These are phyloP conservation scores for Apodemus agrarius DNA, from an alignment of 2,797 vertebrate species.

Conservation along the genomic window DNA sequence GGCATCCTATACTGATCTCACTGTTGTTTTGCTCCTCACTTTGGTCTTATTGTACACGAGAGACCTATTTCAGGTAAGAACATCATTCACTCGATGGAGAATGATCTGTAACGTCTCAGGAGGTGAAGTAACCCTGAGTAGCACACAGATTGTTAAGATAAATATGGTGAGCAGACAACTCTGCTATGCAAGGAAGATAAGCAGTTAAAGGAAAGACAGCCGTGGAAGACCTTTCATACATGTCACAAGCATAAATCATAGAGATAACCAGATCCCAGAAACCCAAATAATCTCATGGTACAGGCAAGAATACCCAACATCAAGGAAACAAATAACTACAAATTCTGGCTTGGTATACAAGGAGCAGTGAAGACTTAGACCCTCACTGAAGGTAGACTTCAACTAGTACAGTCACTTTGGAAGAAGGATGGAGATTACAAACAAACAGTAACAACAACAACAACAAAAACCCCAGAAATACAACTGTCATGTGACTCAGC, in stretches of 20 bases:
- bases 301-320: neutral
- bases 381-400: neutral
- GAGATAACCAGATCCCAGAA: neutral
- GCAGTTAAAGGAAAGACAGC: neutral
- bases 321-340: neutral
- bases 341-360: neutral
- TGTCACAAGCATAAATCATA: neutral
- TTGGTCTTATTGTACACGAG: neutral
- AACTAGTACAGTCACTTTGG: neutral
- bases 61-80: too few species aligned
- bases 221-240: neutral
- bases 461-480: neutral
- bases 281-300: neutral
- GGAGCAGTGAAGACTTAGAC: neutral
- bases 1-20: neutral
- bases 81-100: too few species aligned
- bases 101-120: neutral
- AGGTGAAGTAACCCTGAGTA: too few species aligned
- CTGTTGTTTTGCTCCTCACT: neutral
- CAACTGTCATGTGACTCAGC: neutral
- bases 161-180: neutral
- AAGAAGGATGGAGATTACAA: neutral
- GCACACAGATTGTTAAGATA: neutral
- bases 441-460: neutral
- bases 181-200: neutral